These are phyloP conservation scores for Myotis lucifugus DNA, from an alignment of 2,113 vertebrate species.

Conservation along the genomic window DNA sequence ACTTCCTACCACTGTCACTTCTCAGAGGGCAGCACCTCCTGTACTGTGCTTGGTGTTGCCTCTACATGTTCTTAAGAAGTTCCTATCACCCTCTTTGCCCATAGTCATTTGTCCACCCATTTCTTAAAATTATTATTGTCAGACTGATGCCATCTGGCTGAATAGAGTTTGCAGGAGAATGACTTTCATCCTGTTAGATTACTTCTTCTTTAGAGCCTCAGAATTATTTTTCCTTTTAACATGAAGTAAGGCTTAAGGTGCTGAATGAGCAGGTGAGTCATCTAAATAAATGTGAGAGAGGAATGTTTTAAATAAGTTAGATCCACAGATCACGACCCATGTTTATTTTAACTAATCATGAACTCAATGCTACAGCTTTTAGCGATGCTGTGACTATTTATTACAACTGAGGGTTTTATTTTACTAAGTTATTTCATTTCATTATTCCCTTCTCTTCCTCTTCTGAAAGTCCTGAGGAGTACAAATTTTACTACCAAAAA, in stretches of 20 bases:
- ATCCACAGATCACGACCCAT: neutral
- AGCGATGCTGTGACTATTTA: neutral
- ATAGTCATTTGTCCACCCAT: neutral
- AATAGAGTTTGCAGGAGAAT: neutral
- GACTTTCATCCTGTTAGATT: neutral
- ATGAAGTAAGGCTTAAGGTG: neutral
- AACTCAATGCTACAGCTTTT: neutral
- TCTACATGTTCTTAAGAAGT: neutral
- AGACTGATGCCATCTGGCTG: neutral
- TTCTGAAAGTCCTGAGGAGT: neutral
- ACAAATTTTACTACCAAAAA: neutral
- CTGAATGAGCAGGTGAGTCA: neutral
- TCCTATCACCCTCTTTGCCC: neutral
- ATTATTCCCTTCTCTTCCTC: neutral
- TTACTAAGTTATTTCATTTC: constrained; percentile 1
- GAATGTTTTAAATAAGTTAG: neutral
- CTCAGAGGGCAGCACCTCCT: neutral
- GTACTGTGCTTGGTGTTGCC: accelerated
- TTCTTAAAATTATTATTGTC: neutral
- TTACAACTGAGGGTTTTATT: neutral
- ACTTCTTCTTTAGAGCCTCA: neutral
- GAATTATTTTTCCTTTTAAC: neutral
- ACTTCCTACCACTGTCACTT: neutral
- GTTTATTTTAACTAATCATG: neutral
- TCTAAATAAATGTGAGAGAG: neutral